Evolutionary conservation across 2,113 vertebrate species (phyloP).

Genomic region (Mesoclemmys tuberculata): DNA sequence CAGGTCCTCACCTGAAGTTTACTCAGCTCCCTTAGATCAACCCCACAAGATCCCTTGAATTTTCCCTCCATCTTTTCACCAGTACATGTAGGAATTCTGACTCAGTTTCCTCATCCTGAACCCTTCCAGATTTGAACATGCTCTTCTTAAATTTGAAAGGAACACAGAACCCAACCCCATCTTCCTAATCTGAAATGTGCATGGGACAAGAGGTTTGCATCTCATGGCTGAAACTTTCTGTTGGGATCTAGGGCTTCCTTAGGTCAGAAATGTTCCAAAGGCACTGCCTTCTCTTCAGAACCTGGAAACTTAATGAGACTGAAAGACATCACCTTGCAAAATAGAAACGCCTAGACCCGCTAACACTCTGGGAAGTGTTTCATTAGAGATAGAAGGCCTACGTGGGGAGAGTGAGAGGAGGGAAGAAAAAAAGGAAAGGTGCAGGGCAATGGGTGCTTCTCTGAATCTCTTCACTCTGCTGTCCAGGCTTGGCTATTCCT

Average conservation of each 20-base stretch:
- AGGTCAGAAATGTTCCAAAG: not conserved
- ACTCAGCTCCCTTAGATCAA: not conserved
- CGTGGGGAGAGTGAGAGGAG: fast-evolving
- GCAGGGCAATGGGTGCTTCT: not conserved
- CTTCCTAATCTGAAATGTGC: not conserved
- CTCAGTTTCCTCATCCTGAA: not conserved
- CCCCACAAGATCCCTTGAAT: not conserved
- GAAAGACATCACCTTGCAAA: not conserved
- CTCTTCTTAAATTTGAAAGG: not conserved
- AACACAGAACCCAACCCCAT: not conserved
- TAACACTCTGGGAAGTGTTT: not conserved
- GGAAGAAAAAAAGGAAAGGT: not conserved
- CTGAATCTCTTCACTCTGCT: not conserved
- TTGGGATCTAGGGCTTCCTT: not conserved
- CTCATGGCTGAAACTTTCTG: not conserved
- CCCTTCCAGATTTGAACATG: not conserved
- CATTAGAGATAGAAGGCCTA: not conserved
- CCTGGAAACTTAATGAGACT: not conserved
- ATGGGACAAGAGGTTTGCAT: not conserved
- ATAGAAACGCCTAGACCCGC: not conserved
- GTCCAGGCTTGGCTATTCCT: not conserved
- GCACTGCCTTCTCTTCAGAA: fast-evolving
- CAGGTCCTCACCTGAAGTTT: not conserved
- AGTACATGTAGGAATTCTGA: not conserved
- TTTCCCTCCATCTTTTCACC: not conserved